Evolutionary conservation across 2,888 invertebrate genomes (phyloP), one percentile per base, ranked within the genome.

Genomic region (Microplitis deprimator): DNA sequence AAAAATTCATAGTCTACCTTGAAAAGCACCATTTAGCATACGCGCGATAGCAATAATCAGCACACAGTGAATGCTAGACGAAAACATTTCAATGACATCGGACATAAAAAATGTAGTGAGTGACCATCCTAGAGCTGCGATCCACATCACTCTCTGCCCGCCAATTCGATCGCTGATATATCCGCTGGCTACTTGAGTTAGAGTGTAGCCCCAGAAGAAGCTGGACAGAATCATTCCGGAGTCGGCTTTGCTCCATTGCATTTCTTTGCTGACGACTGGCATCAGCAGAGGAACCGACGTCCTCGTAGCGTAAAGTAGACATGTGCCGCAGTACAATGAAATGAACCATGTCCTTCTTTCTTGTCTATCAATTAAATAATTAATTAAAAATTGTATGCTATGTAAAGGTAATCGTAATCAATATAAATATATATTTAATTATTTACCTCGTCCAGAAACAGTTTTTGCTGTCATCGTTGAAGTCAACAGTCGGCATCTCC

Each of bases 141-240:
- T 90, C 68, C 92, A 91, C 80, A 94, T 91, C 13, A 94, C 92
- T 77, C 91, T 91, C 83, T 94, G 93, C 0, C 94, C 94, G 50
- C 94, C 94, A 76, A 93, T 91, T 72, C 91, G 90, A 85, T 92
- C 92, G 80, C 92, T 92, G 41, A 92, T 88, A 82, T 92, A 92
- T 40, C 92, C 92, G 68, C 92, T 92, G 70, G 91, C 87, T 17
- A 91, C 91, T 87, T 92, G 92, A 0, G 94, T 94, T 79, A 94
- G 87, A 0, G 93, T 93, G 84, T 95, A 94, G 69, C 94, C 94
- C 94, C 94, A 95, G 86, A 94, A 95, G 85, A 94, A 94, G 38
- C 93, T 93, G 29, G 94, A 94, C 39, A 94, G 88, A 70, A 94
- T 92, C 1, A 93, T 92, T n/a, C 94, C 94, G 3, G 93, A 92